These are phyloP conservation scores for Eubasilissa splendida DNA, from an alignment of 2,888 invertebrate genomes.

Conservation along the genomic window DNA sequence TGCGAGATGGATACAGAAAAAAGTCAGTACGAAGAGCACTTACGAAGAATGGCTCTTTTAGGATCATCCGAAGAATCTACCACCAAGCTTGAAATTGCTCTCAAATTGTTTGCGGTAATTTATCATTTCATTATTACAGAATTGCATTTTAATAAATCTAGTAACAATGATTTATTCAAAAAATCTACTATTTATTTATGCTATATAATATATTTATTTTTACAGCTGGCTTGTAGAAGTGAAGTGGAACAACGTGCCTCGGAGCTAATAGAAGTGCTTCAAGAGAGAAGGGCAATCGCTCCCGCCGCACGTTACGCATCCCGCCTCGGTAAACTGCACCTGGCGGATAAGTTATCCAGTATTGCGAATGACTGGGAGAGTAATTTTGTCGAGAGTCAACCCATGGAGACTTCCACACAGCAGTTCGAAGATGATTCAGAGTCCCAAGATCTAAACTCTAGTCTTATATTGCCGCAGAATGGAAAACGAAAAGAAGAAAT, in stretches of 20 bases:
- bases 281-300: slow-evolving; percentile 83
- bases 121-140: neutral
- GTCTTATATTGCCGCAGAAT: slow-evolving; percentile 67
- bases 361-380: slow-evolving; percentile 65
- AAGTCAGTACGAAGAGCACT: slow-evolving; percentile 83
- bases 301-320: slow-evolving; percentile 92
- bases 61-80: slow-evolving; percentile 76
- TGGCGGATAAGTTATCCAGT: slow-evolving; percentile 84
- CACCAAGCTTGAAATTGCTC: slow-evolving; percentile 82
- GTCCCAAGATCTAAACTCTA: slow-evolving; percentile 65
- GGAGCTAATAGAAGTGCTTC: slow-evolving; percentile 88
- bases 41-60: slow-evolving; percentile 78
- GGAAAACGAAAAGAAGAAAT: slow-evolving; percentile 66
- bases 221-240: slow-evolving; percentile 86
- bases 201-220: slow-evolving; percentile 56
- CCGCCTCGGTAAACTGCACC: slow-evolving; percentile 81
- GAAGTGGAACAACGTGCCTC: slow-evolving; percentile 89
- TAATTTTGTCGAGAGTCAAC: neutral
- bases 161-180: too few relatives aligned
- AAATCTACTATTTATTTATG: too few relatives aligned
- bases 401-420: slow-evolving; percentile 64
- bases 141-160: neutral
- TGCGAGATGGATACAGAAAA: slow-evolving; percentile 88
- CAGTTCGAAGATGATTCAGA: slow-evolving; percentile 33
- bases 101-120: slow-evolving; percentile 91